Percentiles rank a stretch among this genome's conserved stretches.
phyloP scores from a whole-genome alignment of 2,797 vertebrate species.

The Clarias platycephalus region DNA sequence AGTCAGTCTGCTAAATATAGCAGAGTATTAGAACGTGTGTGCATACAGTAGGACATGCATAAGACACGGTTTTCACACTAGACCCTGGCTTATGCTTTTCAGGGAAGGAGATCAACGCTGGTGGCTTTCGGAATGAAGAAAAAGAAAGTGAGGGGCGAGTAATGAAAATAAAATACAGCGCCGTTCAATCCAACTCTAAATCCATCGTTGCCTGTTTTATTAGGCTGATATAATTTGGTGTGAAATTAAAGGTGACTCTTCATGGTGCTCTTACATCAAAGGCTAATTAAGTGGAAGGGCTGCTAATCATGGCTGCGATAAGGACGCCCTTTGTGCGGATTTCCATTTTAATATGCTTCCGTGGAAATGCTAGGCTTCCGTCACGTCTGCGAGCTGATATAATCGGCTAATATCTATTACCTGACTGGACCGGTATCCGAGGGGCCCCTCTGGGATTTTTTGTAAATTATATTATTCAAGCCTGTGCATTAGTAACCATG shows the following conservation, averaged over 20 bases:
- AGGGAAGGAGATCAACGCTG: not conserved
- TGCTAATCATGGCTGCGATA: constrained; percentile 47
- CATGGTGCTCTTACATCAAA: constrained; percentile 42
- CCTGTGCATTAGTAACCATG: constrained; percentile 34
- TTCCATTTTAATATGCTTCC: constrained; percentile 46
- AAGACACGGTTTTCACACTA: not conserved
- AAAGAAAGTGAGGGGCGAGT: constrained; percentile 32
- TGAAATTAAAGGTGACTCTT: constrained; percentile 65
- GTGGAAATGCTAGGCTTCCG: constrained; percentile 13
- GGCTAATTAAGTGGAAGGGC: constrained; percentile 48
- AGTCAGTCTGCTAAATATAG: constrained; percentile 5
- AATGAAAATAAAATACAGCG: constrained; percentile 13
- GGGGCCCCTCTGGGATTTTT: not conserved
- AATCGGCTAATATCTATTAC: constrained; percentile 43
- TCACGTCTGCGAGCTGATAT: constrained; percentile 4
- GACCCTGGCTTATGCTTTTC: not conserved
- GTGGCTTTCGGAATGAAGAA: constrained; percentile 19
- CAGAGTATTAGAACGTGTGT: not conserved
- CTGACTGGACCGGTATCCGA: not conserved
- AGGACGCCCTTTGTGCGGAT: constrained; percentile 38
- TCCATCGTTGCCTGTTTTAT: constrained; percentile 34
- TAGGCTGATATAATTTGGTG: constrained; percentile 55
- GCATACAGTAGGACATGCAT: too few species aligned
- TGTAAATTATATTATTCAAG: not conserved
- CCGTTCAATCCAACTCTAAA: constrained; percentile 40